Base-by-base conservation (phyloP, 2,113 vertebrate genomes). In the Gavia stellata region DNA sequence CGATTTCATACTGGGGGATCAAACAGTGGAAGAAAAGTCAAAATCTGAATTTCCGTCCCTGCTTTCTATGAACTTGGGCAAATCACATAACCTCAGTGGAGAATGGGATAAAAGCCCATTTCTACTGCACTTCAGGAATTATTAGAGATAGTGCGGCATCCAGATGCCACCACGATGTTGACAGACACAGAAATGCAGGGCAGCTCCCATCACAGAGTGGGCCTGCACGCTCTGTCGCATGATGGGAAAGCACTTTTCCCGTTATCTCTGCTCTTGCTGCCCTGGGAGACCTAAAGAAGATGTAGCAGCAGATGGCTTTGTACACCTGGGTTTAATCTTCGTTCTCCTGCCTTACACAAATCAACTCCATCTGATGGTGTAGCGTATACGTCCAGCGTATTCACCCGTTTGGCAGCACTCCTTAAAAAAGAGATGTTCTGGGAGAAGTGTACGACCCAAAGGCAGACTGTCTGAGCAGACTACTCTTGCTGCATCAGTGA, bases 201-300 rank as follows among this genome's bases (percentile, higher is more conserved):
- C 10, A 3, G 31, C 24, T 94, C 49, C 45, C 34, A 11, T n/a
- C 40, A 5, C 0, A 3, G 34, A 83, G 31, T 2, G 2, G 33
- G 26, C 17, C 67, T 42, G 3, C 0, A 0, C 14, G 0, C 36
- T 31, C 16, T 0, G 1, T 26, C 2, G 0, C 0, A 0, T 58
- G 66, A 10, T 25, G 49, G 49, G 36, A 73, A 45, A 66, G 17
- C 36, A 42, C 25, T 86, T 58, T 80, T 45, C n/a, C 63, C 17
- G 0, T 68, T 49, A 8, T 31, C 44, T 79, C 58, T 61, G 34
- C 40, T 47, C 72, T 58, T 53, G 17, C 47, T 72, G 71, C 58
- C 40, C 58, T 34, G 77, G 72, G 50, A 92, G 26, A 59, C 47
- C 33, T 55, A 56, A 86, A 83, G 65, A 83, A 94, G 71, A 81